phyloP scores from a whole-genome alignment of 2,797 vertebrate genomes.

The Sebastolobus altivelis region DNA sequence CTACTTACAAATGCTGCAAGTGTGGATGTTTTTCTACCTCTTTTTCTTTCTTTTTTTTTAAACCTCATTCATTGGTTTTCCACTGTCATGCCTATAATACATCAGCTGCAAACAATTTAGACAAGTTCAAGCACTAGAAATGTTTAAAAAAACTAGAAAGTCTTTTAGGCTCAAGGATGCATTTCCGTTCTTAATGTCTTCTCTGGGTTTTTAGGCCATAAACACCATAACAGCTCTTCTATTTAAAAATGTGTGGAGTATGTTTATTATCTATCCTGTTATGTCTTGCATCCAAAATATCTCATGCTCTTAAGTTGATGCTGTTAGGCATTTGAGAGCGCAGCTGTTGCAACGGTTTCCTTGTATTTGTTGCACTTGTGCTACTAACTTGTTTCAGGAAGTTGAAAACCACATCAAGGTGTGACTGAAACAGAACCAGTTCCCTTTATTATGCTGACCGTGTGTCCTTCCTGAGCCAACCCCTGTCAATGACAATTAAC shows the following conservation, averaged over 20 bases:
- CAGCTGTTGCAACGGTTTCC: background rate
- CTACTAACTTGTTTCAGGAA: background rate
- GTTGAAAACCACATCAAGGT: background rate
- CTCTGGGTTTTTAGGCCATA: background rate
- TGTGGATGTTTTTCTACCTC: background rate
- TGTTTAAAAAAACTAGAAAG: conserved; percentile 20
- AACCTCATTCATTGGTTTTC: background rate
- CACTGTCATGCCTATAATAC: background rate
- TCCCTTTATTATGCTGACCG: background rate
- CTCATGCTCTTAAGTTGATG: background rate
- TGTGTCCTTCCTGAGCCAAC: background rate
- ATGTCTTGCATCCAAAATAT: background rate
- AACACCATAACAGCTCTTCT: background rate
- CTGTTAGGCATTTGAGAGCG: background rate
- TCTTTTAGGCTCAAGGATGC: background rate
- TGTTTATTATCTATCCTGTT: background rate
- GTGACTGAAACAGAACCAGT: background rate
- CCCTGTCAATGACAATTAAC: background rate
- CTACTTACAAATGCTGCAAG: background rate
- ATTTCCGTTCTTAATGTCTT: background rate
- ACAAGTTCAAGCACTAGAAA: conserved; percentile 1
- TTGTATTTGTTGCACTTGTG: background rate
- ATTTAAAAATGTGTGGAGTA: background rate
- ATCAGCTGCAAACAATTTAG: conserved; percentile 16
- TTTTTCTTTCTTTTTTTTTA: background rate